Evolutionary conservation across 2,888 invertebrate species (phyloP).

Genomic region (Sminthurinus aureus): DNA sequence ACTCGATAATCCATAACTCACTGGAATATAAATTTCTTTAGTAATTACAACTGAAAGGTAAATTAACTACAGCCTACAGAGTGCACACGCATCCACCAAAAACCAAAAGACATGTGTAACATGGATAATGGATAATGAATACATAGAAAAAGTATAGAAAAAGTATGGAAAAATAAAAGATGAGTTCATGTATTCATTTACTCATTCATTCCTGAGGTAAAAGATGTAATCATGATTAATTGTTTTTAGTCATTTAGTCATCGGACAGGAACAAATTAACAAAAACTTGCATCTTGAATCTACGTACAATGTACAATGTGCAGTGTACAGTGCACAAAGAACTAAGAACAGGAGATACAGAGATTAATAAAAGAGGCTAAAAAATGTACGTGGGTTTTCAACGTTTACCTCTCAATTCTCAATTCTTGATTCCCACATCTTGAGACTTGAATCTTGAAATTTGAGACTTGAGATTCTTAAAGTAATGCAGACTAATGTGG

Average conservation of each 20-base stretch:
- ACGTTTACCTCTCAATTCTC: not conserved
- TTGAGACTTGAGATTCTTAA: not conserved
- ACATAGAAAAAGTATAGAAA: too few relatives aligned
- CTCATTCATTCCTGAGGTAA: too few relatives aligned
- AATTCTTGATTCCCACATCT: not conserved
- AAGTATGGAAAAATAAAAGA: too few relatives aligned
- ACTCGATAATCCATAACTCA: not conserved
- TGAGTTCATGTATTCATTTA: slow-evolving; percentile 18
- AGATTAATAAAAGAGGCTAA: too few relatives aligned
- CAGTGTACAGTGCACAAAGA: not conserved
- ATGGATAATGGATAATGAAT: too few relatives aligned
- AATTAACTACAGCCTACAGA: slow-evolving; percentile 23
- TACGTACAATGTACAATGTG: not conserved
- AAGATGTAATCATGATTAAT: slow-evolving; percentile 35
- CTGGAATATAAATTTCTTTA: slow-evolving; percentile 5
- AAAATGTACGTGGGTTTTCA: too few relatives aligned
- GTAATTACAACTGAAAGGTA: slow-evolving; percentile 37
- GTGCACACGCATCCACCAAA: not conserved
- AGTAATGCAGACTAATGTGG: too few relatives aligned
- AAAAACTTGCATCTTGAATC: slow-evolving; percentile 7
- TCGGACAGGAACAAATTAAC: slow-evolving; percentile 45
- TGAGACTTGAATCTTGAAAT: not conserved
- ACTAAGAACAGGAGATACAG: not conserved
- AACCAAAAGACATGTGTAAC: not conserved
- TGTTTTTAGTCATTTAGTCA: slow-evolving; percentile 42